phyloP scores from a whole-genome alignment of 2,888 invertebrate species.

The Lasioglossum morio region DNA sequence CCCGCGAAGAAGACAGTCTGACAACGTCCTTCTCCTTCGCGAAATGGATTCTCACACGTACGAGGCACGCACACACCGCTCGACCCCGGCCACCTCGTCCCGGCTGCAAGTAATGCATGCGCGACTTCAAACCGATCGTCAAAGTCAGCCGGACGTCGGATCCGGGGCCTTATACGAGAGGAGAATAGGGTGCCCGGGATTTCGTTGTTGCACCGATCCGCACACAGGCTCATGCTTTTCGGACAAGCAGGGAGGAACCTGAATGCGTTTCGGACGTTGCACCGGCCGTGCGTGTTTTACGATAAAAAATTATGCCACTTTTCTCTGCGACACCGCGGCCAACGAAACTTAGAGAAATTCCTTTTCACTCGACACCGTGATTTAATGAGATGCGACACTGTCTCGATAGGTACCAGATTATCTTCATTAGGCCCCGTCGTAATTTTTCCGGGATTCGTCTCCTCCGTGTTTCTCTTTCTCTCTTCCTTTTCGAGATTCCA shows the following conservation, averaged over 20 bases:
- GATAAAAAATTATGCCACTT: slow-evolving; percentile 35
- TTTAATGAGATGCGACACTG: background rate
- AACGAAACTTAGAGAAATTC: background rate
- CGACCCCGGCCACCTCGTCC: slow-evolving; percentile 33
- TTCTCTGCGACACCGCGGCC: background rate
- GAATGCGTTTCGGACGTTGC: slow-evolving; percentile 20
- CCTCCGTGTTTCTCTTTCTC: background rate
- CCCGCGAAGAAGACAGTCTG: slow-evolving; percentile 65
- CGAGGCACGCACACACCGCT: slow-evolving; percentile 39
- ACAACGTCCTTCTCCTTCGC: slow-evolving; percentile 68
- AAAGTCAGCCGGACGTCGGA: slow-evolving; percentile 67
- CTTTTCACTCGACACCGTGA: background rate
- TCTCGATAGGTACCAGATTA: background rate
- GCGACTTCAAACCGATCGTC: slow-evolving; percentile 68
- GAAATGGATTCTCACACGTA: slow-evolving; percentile 72
- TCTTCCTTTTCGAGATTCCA: background rate
- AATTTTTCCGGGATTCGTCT: slow-evolving; percentile 17
- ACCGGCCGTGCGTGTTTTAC: background rate
- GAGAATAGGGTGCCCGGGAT: slow-evolving; percentile 65
- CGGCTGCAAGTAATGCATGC: slow-evolving; percentile 65
- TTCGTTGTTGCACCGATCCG: slow-evolving; percentile 42
- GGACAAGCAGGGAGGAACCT: slow-evolving; percentile 7
- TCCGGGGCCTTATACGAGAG: slow-evolving; percentile 56
- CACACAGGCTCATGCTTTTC: slow-evolving; percentile 19
- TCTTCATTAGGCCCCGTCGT: background rate